These are phyloP conservation scores for Cataglyphis livida DNA, from an alignment of 2,888 invertebrate genomes.

Conservation along the genomic window DNA sequence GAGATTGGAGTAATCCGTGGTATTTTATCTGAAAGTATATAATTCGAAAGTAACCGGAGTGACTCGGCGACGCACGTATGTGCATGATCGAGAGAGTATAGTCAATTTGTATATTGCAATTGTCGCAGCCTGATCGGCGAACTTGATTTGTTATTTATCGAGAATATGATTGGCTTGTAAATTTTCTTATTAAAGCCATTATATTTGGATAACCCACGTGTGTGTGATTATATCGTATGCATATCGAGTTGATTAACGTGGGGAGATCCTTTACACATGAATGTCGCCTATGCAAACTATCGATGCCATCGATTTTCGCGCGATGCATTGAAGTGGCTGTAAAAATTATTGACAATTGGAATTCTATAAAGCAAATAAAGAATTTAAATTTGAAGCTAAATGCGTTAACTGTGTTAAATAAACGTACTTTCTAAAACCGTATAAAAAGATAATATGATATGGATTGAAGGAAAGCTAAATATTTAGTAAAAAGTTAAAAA, in stretches of 20 bases:
- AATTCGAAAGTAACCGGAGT: constrained; percentile 22
- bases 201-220: constrained; percentile 22
- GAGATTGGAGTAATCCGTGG: constrained; percentile 22
- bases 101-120: constrained; percentile 43
- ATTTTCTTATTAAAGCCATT: constrained; percentile 23
- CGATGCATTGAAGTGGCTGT: not conserved
- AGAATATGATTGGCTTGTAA: constrained; percentile 9
- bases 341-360: constrained; percentile 39
- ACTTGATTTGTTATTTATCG: constrained; percentile 40
- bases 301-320: not conserved
- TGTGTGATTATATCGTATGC: constrained; percentile 16
- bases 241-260: constrained; percentile 22
- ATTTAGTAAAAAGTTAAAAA: constrained; percentile 21
- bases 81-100: constrained; percentile 21
- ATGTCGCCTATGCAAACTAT: constrained; percentile 19
- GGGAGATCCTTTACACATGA: constrained; percentile 14
- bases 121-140: constrained; percentile 25
- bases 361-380: constrained; percentile 24
- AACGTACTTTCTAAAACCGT: constrained; percentile 19
- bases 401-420: not conserved
- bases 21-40: constrained; percentile 10
- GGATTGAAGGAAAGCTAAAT: constrained; percentile 14
- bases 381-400: constrained; percentile 16
- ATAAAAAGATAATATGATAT: not conserved
- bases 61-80: constrained; percentile 20